A percentile compares a stretch with the other conserved stretches of the same genome.
Evolutionary conservation across 2,113 vertebrate genomes (phyloP).

Genomic region (Notothenia rossii): DNA sequence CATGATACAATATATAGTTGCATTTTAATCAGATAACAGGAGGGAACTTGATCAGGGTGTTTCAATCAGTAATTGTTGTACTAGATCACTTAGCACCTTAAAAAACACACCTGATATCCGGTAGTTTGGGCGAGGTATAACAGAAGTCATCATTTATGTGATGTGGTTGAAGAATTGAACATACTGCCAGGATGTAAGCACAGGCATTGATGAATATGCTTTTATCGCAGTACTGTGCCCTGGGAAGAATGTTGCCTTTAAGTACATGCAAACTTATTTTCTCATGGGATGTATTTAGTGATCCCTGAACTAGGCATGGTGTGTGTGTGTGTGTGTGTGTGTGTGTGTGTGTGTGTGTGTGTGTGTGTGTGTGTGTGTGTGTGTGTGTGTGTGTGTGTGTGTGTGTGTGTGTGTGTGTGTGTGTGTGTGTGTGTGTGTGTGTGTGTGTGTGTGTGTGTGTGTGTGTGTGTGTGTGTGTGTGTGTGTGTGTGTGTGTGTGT

Average conservation of each 20-base stretch:
- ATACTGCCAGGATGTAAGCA: neutral
- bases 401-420: neutral
- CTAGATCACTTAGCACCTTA: neutral
- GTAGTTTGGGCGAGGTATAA: neutral
- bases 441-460: conserved; percentile 5
- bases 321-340: conserved; percentile 8
- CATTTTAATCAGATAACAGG: conserved; percentile 12
- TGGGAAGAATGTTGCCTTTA: conserved; percentile 38
- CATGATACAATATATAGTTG: neutral
- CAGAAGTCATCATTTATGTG: conserved; percentile 11
- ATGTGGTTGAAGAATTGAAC: conserved; percentile 13
- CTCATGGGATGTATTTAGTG: conserved; percentile 45
- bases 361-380: conserved; percentile 5
- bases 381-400: conserved; percentile 16
- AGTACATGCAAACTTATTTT: conserved; percentile 53
- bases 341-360: neutral
- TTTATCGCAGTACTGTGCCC: neutral
- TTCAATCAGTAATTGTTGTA: neutral
- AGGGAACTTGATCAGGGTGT: neutral
- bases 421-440: neutral
- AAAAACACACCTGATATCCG: neutral
- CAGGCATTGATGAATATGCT: neutral
- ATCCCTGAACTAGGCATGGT: conserved; percentile 7
- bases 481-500: conserved; percentile 5
- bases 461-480: conserved; percentile 14